Evolutionary conservation across 2,888 invertebrate species (phyloP).

Genomic region (Tuta absoluta): DNA sequence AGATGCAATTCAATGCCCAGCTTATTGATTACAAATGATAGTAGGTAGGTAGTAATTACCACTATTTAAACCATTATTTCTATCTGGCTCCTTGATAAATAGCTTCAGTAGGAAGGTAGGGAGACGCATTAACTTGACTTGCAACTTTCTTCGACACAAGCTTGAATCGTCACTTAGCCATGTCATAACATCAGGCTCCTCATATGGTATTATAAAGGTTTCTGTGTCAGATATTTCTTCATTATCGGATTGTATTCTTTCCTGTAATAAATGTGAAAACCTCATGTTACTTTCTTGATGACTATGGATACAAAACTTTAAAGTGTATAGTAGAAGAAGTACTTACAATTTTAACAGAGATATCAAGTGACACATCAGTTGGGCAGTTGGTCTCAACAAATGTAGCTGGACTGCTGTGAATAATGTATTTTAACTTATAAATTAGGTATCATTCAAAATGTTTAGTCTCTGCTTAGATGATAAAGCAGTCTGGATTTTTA

Average conservation of each 20-base stretch:
- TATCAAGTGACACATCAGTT: neutral
- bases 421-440: neutral
- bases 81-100: neutral
- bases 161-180: neutral
- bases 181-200: neutral
- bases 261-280: neutral
- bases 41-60: too few species aligned
- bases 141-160: neutral
- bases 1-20: too few species aligned
- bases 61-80: neutral
- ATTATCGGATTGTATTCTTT: neutral
- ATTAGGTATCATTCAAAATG: too few species aligned
- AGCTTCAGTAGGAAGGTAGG: neutral
- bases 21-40: too few species aligned
- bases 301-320: neutral
- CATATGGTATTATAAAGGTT: too few species aligned
- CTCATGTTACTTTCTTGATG: neutral
- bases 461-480: too few species aligned
- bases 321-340: neutral
- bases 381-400: neutral
- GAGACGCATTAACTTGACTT: neutral
- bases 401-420: neutral
- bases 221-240: neutral
- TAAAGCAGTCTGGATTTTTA: too few species aligned
- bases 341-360: constrained; percentile 1